Evolutionary conservation across 2,888 invertebrate species (phyloP).

Genomic region (Epirrhoe alternata): DNA sequence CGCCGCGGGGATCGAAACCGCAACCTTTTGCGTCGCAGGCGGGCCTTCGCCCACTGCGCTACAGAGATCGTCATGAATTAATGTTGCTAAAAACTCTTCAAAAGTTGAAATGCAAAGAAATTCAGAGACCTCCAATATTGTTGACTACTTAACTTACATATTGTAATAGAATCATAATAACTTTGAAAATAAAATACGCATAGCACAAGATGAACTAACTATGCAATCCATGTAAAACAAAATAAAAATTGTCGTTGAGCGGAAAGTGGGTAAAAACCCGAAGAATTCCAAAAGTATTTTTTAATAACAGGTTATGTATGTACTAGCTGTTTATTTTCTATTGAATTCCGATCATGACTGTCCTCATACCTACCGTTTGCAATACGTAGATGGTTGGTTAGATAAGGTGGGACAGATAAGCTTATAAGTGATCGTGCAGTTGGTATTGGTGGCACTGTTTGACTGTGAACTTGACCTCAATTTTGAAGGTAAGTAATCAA

Average conservation of each 20-base stretch:
- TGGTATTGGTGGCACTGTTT: conserved; percentile 44
- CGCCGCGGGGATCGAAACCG: too few species aligned
- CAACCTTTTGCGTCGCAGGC: too few species aligned
- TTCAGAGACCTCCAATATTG: too few species aligned
- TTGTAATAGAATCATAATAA: too few species aligned
- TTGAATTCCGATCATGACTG: conserved; percentile 44
- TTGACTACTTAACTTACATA: too few species aligned
- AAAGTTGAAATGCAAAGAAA: background rate
- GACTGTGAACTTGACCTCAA: conserved; percentile 56
- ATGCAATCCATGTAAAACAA: conserved; percentile 1
- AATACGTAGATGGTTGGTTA: conserved; percentile 47
- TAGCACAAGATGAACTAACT: background rate
- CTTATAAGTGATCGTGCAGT: conserved; percentile 46
- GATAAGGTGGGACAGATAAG: conserved; percentile 57
- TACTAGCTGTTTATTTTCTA: conserved; percentile 24
- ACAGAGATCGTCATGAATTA: too few species aligned
- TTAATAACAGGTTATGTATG: conserved; percentile 17
- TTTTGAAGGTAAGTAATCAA: background rate
- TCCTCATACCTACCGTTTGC: conserved; percentile 45
- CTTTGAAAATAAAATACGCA: too few species aligned
- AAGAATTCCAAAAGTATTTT: conserved; percentile 3
- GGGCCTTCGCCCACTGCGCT: too few species aligned
- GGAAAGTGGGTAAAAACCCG: conserved; percentile 20
- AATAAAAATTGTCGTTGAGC: conserved; percentile 13
- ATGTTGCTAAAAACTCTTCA: too few species aligned